Percentiles rank a stretch among this genome's conserved stretches.
Conservation (phyloP, 2,888 invertebrate species). For the Aphelenchoides bicaudatus region DNA sequence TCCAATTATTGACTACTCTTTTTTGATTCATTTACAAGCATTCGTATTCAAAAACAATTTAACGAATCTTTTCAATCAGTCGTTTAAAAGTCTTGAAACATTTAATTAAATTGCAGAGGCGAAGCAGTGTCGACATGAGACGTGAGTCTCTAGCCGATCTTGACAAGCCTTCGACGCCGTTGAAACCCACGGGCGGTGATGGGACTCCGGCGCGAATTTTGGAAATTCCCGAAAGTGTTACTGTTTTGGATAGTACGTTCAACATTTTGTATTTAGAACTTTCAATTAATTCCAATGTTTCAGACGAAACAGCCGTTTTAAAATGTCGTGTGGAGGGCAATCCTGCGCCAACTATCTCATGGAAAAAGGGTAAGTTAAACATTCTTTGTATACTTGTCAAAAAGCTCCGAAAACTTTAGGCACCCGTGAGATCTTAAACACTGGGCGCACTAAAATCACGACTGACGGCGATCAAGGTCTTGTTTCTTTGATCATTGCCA, state of each 20-base stretch:
- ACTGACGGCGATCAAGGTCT: constrained; percentile 89
- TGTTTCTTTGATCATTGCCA: constrained; percentile 88
- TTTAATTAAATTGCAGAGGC: constrained; percentile 63
- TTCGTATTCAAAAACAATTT: no score
- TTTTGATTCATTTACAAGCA: constrained; percentile 9
- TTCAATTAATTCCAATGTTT: constrained; percentile 23
- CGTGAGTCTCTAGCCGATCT: constrained; percentile 67
- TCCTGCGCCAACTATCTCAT: constrained; percentile 80
- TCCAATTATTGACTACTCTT: background rate
- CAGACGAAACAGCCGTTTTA: constrained; percentile 87
- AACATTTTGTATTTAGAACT: background rate
- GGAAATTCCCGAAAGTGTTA: constrained; percentile 88
- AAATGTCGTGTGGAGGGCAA: constrained; percentile 88
- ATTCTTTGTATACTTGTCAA: no score
- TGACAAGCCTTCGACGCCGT: constrained; percentile 68
- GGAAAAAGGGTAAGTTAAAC: constrained; percentile 57
- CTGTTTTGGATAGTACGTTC: constrained; percentile 83
- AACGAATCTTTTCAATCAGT: constrained; percentile 1
- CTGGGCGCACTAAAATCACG: constrained; percentile 83
- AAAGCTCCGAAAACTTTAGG: no score
- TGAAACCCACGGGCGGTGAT: constrained; percentile 68
- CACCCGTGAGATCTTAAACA: constrained; percentile 77
- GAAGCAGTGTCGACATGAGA: constrained; percentile 84
- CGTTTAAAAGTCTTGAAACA: background rate
- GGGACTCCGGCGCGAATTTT: constrained; percentile 77